Evolutionary conservation across 2,888 invertebrate species (phyloP).

Genomic region (Aphodius granarius): DNA sequence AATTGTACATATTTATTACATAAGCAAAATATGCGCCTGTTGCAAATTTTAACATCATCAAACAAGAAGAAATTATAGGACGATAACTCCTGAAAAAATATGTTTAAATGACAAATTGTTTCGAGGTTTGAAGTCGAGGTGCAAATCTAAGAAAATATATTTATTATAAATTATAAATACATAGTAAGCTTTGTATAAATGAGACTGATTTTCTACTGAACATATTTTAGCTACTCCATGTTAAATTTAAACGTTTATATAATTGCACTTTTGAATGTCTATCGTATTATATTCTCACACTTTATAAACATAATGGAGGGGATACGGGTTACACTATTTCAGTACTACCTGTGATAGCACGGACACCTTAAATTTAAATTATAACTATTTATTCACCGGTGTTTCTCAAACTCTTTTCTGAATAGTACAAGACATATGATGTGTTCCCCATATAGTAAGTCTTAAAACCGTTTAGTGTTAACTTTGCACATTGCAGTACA

Average conservation of each 20-base stretch:
- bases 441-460: background rate
- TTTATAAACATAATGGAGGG: conserved; percentile 23
- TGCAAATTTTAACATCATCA: background rate
- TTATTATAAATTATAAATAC: conserved; percentile 13
- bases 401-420: background rate
- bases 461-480: background rate
- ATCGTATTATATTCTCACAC: background rate
- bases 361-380: conserved; percentile 19
- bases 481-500: background rate
- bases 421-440: background rate
- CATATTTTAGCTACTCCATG: conserved; percentile 25
- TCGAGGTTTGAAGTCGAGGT: background rate
- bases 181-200: conserved; percentile 37
- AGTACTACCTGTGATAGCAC: conserved; percentile 30
- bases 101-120: background rate
- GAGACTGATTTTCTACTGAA: conserved; percentile 46
- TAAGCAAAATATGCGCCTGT: background rate
- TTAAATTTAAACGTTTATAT: conserved; percentile 21
- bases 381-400: conserved; percentile 10
- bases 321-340: conserved; percentile 28
- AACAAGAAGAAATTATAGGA: background rate
- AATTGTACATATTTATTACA: conserved; percentile 2
- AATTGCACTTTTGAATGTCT: conserved; percentile 23
- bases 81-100: background rate
- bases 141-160: conserved; percentile 9